phyloP scores from a whole-genome alignment of 2,113 vertebrate species.

The Cololabis saira region DNA sequence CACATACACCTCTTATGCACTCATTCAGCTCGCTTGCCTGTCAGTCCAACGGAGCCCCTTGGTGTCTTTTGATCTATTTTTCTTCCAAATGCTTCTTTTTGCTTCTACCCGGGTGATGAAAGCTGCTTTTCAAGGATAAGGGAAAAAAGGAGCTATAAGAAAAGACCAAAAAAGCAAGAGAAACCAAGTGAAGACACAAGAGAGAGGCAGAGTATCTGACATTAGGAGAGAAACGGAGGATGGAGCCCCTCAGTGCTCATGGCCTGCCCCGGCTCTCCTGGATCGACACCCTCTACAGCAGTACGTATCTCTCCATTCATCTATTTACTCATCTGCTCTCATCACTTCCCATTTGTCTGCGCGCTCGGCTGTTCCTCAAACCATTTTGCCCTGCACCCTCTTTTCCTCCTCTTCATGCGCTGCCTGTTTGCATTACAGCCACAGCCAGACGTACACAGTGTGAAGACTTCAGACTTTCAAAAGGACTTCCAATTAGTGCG shows the following conservation, averaged over 20 bases:
- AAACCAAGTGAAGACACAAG: constrained; percentile 20
- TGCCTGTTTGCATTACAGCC: constrained; percentile 41
- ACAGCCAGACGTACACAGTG: constrained; percentile 12
- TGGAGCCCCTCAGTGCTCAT: constrained; percentile 95
- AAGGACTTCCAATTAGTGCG: constrained; percentile 47
- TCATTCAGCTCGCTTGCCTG: constrained; percentile 17
- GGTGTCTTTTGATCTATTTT: constrained; percentile 45
- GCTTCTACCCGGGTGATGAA: constrained; percentile 75
- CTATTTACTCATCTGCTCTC: constrained; percentile 21
- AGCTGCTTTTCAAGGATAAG: constrained; percentile 70
- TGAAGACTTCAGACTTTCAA: constrained; percentile 45
- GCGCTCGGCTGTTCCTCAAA: constrained; percentile 27
- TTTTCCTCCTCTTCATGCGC: constrained; percentile 16
- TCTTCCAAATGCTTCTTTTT: constrained; percentile 32
- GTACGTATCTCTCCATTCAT: constrained; percentile 82
- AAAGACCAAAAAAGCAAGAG: constrained; percentile 12
- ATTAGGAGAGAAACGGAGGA: constrained; percentile 72
- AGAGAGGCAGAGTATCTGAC: constrained; percentile 44
- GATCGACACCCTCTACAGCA: constrained; percentile 99
- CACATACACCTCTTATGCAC: constrained; percentile 27
- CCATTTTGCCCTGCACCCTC: constrained; percentile 23
- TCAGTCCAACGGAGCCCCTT: constrained; percentile 59
- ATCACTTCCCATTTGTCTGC: constrained; percentile 25
- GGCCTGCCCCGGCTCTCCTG: constrained; percentile 95
- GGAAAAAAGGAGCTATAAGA: not conserved